A percentile compares a stretch with the other conserved stretches of the same genome.
Conservation (phyloP, 2,888 invertebrate species). For the Aleiodes leptofemur region DNA sequence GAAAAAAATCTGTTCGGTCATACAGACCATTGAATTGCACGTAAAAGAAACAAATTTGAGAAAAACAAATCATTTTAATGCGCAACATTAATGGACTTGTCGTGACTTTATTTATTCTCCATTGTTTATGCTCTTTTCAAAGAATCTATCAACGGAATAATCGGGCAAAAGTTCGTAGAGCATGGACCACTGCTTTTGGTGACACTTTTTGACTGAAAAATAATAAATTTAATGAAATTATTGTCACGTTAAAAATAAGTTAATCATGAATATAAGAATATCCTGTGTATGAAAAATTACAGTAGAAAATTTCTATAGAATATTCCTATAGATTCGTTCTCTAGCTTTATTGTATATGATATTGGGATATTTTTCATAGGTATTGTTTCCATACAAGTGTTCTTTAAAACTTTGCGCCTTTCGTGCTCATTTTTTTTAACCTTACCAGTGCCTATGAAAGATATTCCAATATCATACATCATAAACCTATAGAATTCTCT, state of each 20-base stretch:
- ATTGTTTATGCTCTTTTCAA: neutral
- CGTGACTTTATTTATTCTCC: slow-evolving; percentile 25
- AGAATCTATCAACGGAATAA: slow-evolving; percentile 85
- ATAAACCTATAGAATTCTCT: no score
- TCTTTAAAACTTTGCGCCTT: no score
- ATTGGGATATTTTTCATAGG: no score
- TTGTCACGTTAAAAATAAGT: slow-evolving; percentile 13
- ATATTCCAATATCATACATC: no score
- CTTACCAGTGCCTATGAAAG: no score
- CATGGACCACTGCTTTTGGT: slow-evolving; percentile 85
- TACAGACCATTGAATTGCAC: slow-evolving; percentile 21
- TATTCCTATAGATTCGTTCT: no score
- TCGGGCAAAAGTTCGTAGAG: slow-evolving; percentile 89
- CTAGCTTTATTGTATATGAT: no score
- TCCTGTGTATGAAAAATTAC: neutral
- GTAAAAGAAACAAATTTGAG: slow-evolving; percentile 3
- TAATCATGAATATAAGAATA: neutral
- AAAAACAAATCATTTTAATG: slow-evolving; percentile 20
- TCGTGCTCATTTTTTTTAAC: no score
- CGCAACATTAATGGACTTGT: slow-evolving; percentile 47
- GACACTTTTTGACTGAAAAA: slow-evolving; percentile 82
- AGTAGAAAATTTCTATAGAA: no score
- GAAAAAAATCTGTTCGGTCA: slow-evolving; percentile 18
- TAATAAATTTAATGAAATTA: neutral
- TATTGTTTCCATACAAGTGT: no score